phyloP scores from a whole-genome alignment of 23 tunicate genomes.

The Phallusia fumigata region DNA sequence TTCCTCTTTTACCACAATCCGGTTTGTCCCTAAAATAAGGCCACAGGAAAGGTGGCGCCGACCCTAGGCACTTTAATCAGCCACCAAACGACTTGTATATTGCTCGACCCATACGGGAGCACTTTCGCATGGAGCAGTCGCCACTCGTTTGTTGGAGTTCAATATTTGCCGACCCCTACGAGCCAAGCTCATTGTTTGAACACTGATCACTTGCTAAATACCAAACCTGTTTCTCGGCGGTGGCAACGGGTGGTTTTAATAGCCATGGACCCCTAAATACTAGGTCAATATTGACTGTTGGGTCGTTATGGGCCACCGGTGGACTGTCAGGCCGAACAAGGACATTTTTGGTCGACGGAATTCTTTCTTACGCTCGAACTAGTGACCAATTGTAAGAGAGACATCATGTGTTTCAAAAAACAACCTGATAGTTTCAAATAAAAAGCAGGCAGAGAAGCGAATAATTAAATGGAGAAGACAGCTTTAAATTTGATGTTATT shows the following conservation, averaged over 20 bases:
- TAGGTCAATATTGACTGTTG: neutral
- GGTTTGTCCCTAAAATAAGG: too few species aligned
- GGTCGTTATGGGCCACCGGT: neutral
- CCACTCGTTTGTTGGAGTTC: neutral
- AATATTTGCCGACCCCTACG: neutral
- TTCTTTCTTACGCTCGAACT: too few species aligned
- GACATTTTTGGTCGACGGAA: too few species aligned
- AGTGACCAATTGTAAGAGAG: too few species aligned
- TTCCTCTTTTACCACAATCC: too few species aligned
- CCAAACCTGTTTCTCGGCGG: neutral
- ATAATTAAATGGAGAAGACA: too few species aligned
- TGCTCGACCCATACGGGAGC: neutral
- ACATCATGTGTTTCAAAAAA: too few species aligned
- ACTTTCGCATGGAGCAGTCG: neutral
- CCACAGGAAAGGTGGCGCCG: too few species aligned
- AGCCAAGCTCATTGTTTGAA: neutral
- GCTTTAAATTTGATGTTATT: too few species aligned
- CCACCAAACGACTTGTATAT: neutral
- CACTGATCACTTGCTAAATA: neutral
- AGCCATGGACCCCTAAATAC: neutral
- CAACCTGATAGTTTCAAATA: too few species aligned
- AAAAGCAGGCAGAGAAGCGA: too few species aligned
- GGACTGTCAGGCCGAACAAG: neutral
- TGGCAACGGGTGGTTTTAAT: neutral
- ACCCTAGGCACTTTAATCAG: neutral